Conservation (phyloP, 2,797 vertebrate genomes). For the Danionella dracula region DNA sequence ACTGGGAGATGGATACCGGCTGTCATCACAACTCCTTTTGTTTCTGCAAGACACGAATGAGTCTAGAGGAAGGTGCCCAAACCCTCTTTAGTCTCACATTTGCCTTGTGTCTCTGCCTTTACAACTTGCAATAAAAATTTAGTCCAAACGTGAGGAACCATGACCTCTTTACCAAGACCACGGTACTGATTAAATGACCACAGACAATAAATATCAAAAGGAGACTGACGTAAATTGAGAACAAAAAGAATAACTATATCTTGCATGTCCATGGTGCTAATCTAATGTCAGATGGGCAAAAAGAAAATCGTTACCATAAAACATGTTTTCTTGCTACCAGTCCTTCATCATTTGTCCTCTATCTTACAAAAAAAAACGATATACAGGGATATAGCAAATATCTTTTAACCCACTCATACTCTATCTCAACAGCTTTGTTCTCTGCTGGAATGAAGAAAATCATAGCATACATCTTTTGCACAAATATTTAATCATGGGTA, state of each 20-base stretch:
- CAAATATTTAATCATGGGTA: conserved; percentile 56
- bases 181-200: conserved; percentile 52
- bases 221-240: background rate
- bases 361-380: background rate
- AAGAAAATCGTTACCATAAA: too few relatives aligned
- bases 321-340: background rate
- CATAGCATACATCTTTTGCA: conserved; percentile 45
- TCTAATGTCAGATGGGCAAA: background rate
- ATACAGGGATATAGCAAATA: background rate
- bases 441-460: conserved; percentile 39
- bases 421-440: background rate
- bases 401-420: too few relatives aligned
- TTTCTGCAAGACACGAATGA: conserved; percentile 66
- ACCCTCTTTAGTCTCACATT: conserved; percentile 74
- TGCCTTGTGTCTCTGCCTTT: conserved; percentile 61
- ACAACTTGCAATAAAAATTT: conserved; percentile 66
- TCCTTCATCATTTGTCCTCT: background rate
- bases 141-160: conserved; percentile 51
- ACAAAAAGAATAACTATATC: background rate
- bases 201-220: background rate
- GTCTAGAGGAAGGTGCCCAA: conserved; percentile 68
- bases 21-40: conserved; percentile 70
- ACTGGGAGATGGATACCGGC: conserved; percentile 71
- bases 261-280: background rate
- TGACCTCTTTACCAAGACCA: conserved; percentile 58